Evolutionary conservation across 2,113 vertebrate genomes (phyloP).

Genomic region (Leiothrix lutea): DNA sequence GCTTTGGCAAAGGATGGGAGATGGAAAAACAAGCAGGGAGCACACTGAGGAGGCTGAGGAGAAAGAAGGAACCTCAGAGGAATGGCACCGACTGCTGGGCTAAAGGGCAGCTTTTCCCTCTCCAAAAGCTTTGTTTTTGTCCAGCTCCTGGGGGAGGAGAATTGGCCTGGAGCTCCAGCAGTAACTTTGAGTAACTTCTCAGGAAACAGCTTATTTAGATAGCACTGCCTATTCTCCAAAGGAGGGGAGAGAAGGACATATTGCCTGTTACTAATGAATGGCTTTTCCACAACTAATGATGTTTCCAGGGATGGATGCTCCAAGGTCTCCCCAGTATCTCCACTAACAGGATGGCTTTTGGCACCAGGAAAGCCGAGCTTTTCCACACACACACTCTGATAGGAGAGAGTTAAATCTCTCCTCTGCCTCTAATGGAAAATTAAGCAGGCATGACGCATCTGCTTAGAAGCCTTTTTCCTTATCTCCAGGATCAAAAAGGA

Average conservation of each 20-base stretch:
- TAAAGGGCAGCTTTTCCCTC: background rate
- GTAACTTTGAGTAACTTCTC: slow-evolving; percentile 59
- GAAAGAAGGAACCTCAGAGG: background rate
- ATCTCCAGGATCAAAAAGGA: slow-evolving; percentile 55
- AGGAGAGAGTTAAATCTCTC: slow-evolving; percentile 53
- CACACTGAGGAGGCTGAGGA: background rate
- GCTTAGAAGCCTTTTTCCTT: slow-evolving; percentile 46
- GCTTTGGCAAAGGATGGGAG: background rate
- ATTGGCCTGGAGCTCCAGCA: slow-evolving; percentile 27
- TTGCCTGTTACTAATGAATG: slow-evolving; percentile 51
- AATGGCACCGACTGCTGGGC: background rate
- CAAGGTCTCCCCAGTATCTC: background rate
- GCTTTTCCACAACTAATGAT: slow-evolving; percentile 28
- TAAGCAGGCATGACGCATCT: slow-evolving; percentile 57
- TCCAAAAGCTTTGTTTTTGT: background rate
- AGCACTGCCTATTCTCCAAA: slow-evolving; percentile 32
- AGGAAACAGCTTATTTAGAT: slow-evolving; percentile 70
- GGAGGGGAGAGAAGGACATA: background rate
- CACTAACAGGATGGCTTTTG: background rate
- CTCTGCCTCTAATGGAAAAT: slow-evolving; percentile 33
- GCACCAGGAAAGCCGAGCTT: background rate
- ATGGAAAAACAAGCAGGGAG: background rate
- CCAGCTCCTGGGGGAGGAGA: background rate
- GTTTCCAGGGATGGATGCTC: slow-evolving; percentile 17
- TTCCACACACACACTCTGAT: background rate